Evolutionary conservation across 1,140 invertebrate species (phyloP).

Genomic region (Drosophila biarmipes): DNA sequence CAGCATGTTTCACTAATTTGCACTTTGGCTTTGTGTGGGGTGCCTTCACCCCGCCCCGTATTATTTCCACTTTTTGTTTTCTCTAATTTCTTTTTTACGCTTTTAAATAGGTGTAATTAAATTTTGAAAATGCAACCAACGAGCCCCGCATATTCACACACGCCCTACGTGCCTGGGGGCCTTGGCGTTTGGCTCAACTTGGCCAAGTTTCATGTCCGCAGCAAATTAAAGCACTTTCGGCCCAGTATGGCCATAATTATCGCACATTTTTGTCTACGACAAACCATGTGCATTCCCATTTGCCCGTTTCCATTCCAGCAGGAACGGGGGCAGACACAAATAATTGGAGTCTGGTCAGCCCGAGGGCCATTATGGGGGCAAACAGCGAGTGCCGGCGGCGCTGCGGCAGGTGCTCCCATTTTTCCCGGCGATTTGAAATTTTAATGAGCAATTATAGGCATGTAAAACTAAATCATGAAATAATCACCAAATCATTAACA

Average conservation of each 20-base stretch:
- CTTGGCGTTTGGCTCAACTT: constrained; percentile 46
- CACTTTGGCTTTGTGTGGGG: constrained; percentile 65
- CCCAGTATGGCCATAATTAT: constrained; percentile 57
- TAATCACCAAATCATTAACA: constrained; percentile 70
- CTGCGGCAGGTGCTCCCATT: constrained; percentile 29
- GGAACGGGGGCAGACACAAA: constrained; percentile 33
- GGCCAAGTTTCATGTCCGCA: constrained; percentile 61
- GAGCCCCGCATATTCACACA: constrained; percentile 24
- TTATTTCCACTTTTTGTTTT: constrained; percentile 34
- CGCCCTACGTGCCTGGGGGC: constrained; percentile 36
- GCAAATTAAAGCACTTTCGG: constrained; percentile 65
- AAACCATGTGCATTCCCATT: constrained; percentile 51
- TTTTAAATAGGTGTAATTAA: constrained; percentile 79
- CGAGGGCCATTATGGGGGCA: constrained; percentile 27
- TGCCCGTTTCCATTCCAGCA: neutral
- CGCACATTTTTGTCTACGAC: constrained; percentile 62
- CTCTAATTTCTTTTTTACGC: constrained; percentile 62
- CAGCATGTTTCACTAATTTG: constrained; percentile 75
- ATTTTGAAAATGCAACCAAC: constrained; percentile 49
- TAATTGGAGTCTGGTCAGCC: constrained; percentile 47
- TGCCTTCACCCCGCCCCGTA: constrained; percentile 3
- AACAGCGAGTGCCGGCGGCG: constrained; percentile 9
- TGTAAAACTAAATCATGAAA: constrained; percentile 65
- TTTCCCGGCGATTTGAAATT: constrained; percentile 51
- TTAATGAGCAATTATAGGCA: constrained; percentile 71